Evolutionary conservation across 2,888 invertebrate genomes (phyloP), one percentile per base, ranked within the genome.

Genomic region (Cataglyphis rosenhaueri): DNA sequence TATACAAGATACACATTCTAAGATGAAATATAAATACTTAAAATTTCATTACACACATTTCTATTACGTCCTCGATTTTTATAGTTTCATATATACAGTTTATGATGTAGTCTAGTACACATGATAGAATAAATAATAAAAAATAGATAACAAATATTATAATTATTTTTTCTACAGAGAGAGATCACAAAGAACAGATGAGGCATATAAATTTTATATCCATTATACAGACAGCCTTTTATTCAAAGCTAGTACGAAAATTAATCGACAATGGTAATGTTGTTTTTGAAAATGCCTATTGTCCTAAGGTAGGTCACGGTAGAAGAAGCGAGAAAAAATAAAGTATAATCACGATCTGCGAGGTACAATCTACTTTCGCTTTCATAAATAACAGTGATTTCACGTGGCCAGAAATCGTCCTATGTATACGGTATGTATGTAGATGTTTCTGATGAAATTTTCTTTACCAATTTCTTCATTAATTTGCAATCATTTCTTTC

Each of bases 311-410:
- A 61, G 3, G 10, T 73, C 59, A 59, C 29, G 15, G 18, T 18
- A 1, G 38, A 29, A 71, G 21, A 21, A 57, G 18, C 12, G 3
- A 41, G 15, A 21, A 70, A 55, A 25, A n/a, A 25, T 25, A 57
- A 15, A 55, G 6, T 55, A 32, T 64, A 52, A 38, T 55, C 8
- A 21, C 35, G 18, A 38, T 73, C 9, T n/a, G 9, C 38, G n/a
- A 25, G n/a, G 61, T 73, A 61, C 2, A 61, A 44, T 62, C 44
- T 62, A 74, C 32, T 74, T 74, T 74, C 44, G 44, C 44, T 74
- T 62, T 74, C 62, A 10, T 44, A 6, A 25, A 38, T 38, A n/a
- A 73, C n/a, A 3, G 15, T 62, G 21, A 74, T 62, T 74, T 73
- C 5, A 44, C 29, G 9, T 18, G 21, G 18, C 3, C 29, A 61